Conservation (phyloP, 2,113 vertebrate genomes). For the Zonotrichia leucophrys region DNA sequence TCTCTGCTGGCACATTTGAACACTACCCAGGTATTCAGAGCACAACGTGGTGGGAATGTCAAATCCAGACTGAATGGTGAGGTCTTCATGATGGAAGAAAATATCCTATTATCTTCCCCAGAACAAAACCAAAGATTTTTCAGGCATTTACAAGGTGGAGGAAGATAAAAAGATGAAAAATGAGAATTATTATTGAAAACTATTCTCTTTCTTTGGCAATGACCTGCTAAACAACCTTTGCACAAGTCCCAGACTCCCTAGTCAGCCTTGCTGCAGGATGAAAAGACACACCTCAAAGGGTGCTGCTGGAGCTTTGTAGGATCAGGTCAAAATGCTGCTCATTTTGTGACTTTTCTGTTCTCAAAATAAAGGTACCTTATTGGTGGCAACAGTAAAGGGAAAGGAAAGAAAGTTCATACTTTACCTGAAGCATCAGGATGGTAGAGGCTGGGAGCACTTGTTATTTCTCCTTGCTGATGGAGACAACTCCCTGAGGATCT, state of each 20-base stretch:
- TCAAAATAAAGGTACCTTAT: neutral
- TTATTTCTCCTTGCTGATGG: constrained; percentile 81
- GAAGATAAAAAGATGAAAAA: neutral
- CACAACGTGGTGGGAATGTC: neutral
- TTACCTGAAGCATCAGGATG: constrained; percentile 83
- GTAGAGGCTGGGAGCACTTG: constrained; percentile 67
- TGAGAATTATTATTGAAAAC: neutral
- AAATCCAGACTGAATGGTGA: accelerated
- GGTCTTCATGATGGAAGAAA: neutral
- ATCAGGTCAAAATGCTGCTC: neutral
- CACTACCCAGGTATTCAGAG: neutral
- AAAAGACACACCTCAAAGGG: neutral
- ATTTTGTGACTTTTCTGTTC: neutral
- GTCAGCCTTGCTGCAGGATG: neutral
- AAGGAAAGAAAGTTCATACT: neutral
- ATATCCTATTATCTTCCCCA: neutral
- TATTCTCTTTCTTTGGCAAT: neutral
- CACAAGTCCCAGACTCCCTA: neutral
- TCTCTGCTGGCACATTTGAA: neutral
- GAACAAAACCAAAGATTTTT: neutral
- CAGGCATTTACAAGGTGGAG: neutral
- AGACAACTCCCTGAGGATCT: constrained; percentile 76
- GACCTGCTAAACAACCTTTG: neutral
- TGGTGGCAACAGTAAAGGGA: neutral
- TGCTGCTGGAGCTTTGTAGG: neutral